A percentile compares a stretch with the other conserved stretches of the same genome.
Evolutionary conservation across 2,888 invertebrate genomes (phyloP).

Genomic region (Muscina levida): DNA sequence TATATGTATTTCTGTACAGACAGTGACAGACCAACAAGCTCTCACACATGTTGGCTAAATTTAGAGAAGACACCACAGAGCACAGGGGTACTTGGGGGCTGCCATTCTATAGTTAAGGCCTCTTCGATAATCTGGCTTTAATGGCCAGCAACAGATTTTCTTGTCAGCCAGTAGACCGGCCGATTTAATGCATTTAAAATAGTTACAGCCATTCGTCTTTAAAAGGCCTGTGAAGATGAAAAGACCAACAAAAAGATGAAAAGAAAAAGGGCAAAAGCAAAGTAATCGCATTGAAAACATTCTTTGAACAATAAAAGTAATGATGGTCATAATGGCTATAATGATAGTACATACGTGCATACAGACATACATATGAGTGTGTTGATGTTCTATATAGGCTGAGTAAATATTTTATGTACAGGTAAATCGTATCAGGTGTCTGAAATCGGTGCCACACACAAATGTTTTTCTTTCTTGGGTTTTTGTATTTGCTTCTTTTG

Average conservation of each 20-base stretch:
- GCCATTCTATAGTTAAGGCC: neutral
- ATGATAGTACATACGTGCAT: constrained; percentile 20
- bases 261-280: neutral
- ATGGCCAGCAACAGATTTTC: constrained; percentile 11
- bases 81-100: no score
- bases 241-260: neutral
- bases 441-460: constrained; percentile 27
- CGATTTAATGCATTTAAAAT: constrained; percentile 30
- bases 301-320: constrained; percentile 30
- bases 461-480: neutral
- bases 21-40: neutral
- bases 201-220: constrained; percentile 2
- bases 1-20: neutral
- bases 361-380: neutral
- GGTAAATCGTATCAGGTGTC: constrained; percentile 35
- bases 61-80: neutral
- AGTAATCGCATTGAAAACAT: constrained; percentile 24
- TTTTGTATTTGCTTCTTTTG: neutral
- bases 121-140: constrained; percentile 10
- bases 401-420: neutral
- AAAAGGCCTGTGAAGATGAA: neutral
- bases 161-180: constrained; percentile 11
- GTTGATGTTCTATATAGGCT: no score
- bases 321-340: constrained; percentile 32
- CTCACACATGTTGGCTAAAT: neutral